phyloP scores from a whole-genome alignment of 2,888 invertebrate species.

The Lissonota sp. region DNA sequence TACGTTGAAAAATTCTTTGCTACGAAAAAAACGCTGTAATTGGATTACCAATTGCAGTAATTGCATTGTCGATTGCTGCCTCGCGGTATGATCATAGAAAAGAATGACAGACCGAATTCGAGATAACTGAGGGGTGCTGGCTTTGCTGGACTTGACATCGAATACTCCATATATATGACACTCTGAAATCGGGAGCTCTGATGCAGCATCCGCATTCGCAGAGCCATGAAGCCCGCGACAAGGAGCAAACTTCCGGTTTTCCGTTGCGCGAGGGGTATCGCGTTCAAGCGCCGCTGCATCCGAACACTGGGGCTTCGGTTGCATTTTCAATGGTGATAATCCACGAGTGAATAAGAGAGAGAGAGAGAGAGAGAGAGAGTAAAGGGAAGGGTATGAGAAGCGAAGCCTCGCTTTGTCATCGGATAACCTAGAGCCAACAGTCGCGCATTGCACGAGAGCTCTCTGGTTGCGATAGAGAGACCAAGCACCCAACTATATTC shows the following conservation, averaged over 20 bases:
- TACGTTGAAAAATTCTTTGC: no score
- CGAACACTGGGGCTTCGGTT: constrained; percentile 82
- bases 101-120: no score
- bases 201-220: constrained; percentile 52
- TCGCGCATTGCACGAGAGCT: constrained; percentile 72
- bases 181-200: constrained; percentile 40
- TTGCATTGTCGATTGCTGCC: no score
- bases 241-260: constrained; percentile 74
- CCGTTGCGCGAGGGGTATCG: constrained; percentile 76
- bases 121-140: no score
- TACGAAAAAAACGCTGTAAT: no score
- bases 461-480: constrained; percentile 77
- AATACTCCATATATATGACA: constrained; percentile 9
- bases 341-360: constrained; percentile 68
- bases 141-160: no score
- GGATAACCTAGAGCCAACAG: constrained; percentile 81
- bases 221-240: constrained; percentile 49
- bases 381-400: constrained; percentile 62
- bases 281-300: constrained; percentile 82
- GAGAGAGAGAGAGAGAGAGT: constrained; percentile 36
- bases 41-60: no score
- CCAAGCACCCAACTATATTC: constrained; percentile 42
- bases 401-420: constrained; percentile 82
- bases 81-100: no score
- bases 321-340: constrained; percentile 83